Evolutionary conservation across 30 jellyfish, hydroid and myxozoan genomes (phyloP).

Genomic region (Rhopilema esculentum): DNA sequence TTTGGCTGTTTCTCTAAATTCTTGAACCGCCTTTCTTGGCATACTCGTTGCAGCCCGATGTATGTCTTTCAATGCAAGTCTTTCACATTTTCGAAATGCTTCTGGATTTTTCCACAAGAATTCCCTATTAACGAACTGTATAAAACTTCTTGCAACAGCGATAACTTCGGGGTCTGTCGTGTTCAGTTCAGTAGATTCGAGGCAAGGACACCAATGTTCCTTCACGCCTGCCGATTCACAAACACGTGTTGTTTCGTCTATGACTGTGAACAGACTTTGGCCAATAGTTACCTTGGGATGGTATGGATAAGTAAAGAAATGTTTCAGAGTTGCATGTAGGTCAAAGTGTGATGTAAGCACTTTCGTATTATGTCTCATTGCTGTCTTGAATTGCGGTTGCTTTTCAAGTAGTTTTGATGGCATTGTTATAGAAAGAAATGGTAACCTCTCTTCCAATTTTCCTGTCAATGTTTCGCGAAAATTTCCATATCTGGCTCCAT

Average conservation of each 20-base stretch:
- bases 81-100: conserved; percentile 15
- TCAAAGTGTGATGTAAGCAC: conserved; percentile 67
- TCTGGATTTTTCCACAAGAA: not conserved
- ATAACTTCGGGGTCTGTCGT: not conserved
- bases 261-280: conserved; percentile 63
- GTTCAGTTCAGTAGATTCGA: not conserved
- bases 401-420: conserved; percentile 28
- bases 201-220: conserved; percentile 81
- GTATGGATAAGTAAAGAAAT: conserved; percentile 45
- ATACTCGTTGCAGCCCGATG: conserved; percentile 22
- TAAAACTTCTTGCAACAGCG: conserved; percentile 3
- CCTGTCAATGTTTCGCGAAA: conserved; percentile 46
- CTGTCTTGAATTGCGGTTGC: not conserved
- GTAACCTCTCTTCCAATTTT: conserved; percentile 62
- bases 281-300: conserved; percentile 35
- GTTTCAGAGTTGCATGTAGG: conserved; percentile 57
- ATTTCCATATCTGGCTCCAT: conserved; percentile 34
- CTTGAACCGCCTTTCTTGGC: conserved; percentile 4
- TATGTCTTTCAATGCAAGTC: not conserved
- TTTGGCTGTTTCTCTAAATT: not conserved
- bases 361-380: conserved; percentile 15
- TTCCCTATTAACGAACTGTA: not conserved
- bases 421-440: conserved; percentile 47
- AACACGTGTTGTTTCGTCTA: conserved; percentile 57
- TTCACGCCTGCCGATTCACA: conserved; percentile 70